A percentile compares a stretch with the other conserved stretches of the same genome.
Evolutionary conservation across 2,797 vertebrate species (phyloP).

Genomic region (Luscinia luscinia): DNA sequence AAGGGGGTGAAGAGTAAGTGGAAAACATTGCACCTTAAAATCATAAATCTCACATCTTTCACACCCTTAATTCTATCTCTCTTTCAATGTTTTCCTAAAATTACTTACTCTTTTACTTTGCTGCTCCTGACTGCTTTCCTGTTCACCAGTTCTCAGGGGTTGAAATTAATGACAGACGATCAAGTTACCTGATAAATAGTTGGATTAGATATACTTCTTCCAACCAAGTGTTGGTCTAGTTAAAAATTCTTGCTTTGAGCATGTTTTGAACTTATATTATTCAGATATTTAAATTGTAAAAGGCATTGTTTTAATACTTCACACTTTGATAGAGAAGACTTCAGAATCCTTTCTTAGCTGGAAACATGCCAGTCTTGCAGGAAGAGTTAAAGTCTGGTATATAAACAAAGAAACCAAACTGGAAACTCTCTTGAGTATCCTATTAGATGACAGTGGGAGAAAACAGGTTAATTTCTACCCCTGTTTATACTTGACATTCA

Average conservation of each 20-base stretch:
- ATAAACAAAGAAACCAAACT: not conserved
- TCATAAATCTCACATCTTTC: conserved; percentile 78
- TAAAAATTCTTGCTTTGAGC: conserved; percentile 21
- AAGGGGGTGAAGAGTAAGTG: conserved; percentile 99
- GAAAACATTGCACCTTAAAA: conserved; percentile 84
- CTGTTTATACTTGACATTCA: conserved; percentile 73
- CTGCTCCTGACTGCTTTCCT: conserved; percentile 81
- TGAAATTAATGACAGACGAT: conserved; percentile 76
- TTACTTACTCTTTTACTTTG: conserved; percentile 85
- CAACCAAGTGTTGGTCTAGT: conserved; percentile 33
- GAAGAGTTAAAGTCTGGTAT: conserved; percentile 36
- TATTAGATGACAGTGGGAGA: conserved; percentile 57
- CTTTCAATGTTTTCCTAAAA: conserved; percentile 84
- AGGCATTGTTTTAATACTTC: conserved; percentile 37
- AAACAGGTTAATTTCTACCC: conserved; percentile 81
- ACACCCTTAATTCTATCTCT: conserved; percentile 76
- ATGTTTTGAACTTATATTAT: not conserved
- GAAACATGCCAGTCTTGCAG: conserved; percentile 36
- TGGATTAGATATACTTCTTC: conserved; percentile 35
- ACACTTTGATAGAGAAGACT: not conserved
- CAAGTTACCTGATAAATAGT: conserved; percentile 53
- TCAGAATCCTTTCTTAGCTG: conserved; percentile 49
- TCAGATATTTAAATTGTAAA: conserved; percentile 36
- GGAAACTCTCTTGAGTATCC: conserved; percentile 33
- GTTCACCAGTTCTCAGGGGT: conserved; percentile 78